These are phyloP conservation scores for Oreochromis spilurus DNA, from an alignment of 2,113 vertebrate species.

Conservation along the genomic window DNA sequence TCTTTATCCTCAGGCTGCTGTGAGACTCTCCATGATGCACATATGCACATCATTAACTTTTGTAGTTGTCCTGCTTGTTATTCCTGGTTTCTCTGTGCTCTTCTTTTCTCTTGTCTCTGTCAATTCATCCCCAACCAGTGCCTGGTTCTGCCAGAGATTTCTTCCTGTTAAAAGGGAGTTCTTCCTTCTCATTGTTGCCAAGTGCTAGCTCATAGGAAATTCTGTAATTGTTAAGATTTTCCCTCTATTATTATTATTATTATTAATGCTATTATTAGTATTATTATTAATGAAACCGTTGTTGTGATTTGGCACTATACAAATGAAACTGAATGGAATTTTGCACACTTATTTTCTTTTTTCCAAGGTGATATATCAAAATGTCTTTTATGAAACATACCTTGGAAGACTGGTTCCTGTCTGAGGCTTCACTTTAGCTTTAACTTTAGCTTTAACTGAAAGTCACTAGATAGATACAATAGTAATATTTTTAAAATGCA, in stretches of 20 bases:
- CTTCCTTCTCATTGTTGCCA: background rate
- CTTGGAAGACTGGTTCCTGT: background rate
- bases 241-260: background rate
- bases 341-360: background rate
- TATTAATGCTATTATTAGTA: background rate
- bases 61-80: background rate
- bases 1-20: background rate
- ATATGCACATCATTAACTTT: background rate
- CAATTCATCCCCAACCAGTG: rapidly evolving
- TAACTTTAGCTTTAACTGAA: background rate
- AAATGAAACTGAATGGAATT: background rate
- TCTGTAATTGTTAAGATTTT: background rate
- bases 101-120: background rate
- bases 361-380: background rate
- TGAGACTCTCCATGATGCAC: rapidly evolving
- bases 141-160: background rate
- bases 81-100: background rate
- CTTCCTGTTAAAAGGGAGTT: background rate
- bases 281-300: rapidly evolving
- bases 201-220: background rate
- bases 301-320: background rate
- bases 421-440: background rate
- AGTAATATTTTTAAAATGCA: background rate
- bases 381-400: background rate
- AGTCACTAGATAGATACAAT: background rate